Percentiles rank a stretch among this genome's conserved stretches.
phyloP scores from a whole-genome alignment of 1,140 invertebrate species.

The Drosophila nasuta region DNA sequence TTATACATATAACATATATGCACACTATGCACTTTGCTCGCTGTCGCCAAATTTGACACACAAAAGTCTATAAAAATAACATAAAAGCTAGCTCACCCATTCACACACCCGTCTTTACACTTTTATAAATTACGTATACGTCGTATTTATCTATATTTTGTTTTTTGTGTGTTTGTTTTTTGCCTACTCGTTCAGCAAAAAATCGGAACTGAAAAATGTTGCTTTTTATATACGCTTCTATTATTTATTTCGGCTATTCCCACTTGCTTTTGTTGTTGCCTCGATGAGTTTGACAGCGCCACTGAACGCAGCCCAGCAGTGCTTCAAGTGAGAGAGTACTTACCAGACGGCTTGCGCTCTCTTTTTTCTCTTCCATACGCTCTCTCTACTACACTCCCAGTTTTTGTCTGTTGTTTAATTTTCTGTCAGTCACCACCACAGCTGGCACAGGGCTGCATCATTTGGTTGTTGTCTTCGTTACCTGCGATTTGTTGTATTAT shows the following conservation, averaged over 20 bases:
- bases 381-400: slow-evolving; percentile 3
- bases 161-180: slow-evolving; percentile 5
- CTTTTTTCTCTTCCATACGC: background rate
- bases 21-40: slow-evolving; percentile 23
- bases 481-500: background rate
- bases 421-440: slow-evolving; percentile 9
- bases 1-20: background rate
- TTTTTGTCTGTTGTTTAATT: background rate
- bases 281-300: slow-evolving; percentile 48
- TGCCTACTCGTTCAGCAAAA: background rate
- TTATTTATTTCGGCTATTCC: slow-evolving; percentile 27
- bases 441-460: slow-evolving; percentile 32
- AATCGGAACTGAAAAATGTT: slow-evolving; percentile 32
- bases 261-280: slow-evolving; percentile 56
- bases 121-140: background rate
- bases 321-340: slow-evolving; percentile 6
- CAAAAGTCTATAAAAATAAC: slow-evolving; percentile 26
- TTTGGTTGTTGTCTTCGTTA: slow-evolving; percentile 17
- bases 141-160: background rate
- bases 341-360: background rate
- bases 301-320: slow-evolving; percentile 23
- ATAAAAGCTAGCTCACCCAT: background rate
- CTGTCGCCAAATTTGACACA: slow-evolving; percentile 16
- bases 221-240: slow-evolving; percentile 44
- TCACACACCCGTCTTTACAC: background rate